These are phyloP conservation scores for Nezara viridula DNA, from an alignment of 2,888 invertebrate species.

Conservation along the genomic window DNA sequence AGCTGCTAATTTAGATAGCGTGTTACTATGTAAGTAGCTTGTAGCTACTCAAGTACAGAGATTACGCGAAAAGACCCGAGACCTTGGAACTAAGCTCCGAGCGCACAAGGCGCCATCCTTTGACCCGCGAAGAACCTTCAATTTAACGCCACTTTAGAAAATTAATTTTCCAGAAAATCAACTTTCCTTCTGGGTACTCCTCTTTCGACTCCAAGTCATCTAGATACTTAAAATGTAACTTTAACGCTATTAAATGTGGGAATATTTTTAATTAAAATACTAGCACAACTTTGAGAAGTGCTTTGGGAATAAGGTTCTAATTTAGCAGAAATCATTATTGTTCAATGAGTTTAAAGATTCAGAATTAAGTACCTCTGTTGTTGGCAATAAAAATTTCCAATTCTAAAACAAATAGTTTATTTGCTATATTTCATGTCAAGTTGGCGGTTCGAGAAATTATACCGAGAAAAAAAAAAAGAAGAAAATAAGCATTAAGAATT, in stretches of 20 bases:
- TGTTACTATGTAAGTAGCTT: too few species aligned
- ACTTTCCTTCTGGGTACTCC: neutral
- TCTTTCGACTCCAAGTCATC: neutral
- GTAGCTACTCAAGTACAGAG: too few species aligned
- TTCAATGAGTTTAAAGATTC: neutral
- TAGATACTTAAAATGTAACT: constrained; percentile 2
- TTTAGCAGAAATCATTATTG: neutral
- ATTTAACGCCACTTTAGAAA: constrained; percentile 38
- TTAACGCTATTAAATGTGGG: neutral
- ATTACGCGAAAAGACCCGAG: neutral
- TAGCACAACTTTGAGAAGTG: neutral
- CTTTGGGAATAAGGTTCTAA: neutral
- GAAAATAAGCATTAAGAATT: too few species aligned
- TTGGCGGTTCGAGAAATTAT: too few species aligned
- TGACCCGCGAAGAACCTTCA: neutral
- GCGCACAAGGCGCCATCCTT: neutral
- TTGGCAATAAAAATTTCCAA: too few species aligned
- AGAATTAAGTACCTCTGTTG: too few species aligned
- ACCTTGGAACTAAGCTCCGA: neutral
- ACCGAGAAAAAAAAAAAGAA: too few species aligned
- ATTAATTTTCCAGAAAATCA: constrained; percentile 46
- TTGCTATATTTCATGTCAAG: too few species aligned
- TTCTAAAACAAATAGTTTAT: too few species aligned
- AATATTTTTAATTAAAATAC: neutral
- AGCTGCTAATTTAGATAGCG: too few species aligned